Percentiles rank a stretch among this genome's conserved stretches.
Evolutionary conservation across 2,888 invertebrate genomes (phyloP).

Genomic region (Helobdella robusta): DNA sequence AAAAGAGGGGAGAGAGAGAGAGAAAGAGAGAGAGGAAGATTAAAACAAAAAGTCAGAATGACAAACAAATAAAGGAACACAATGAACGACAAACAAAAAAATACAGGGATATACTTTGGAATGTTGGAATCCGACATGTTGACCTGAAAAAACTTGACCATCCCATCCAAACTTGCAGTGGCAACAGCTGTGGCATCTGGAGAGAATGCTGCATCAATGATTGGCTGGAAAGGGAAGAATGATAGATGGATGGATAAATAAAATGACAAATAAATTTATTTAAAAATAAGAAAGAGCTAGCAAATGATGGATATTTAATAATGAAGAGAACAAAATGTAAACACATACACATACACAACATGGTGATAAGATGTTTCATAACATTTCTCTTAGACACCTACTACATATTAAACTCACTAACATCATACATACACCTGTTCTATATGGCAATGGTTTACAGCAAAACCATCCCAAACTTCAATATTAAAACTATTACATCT

Average conservation of each 20-base stretch:
- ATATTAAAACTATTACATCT: too few species aligned
- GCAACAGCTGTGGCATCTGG: conserved; percentile 90
- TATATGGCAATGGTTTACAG: too few species aligned
- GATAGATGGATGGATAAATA: background rate
- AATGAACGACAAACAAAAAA: background rate
- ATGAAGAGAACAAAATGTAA: too few species aligned
- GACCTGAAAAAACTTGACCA: conserved; percentile 80
- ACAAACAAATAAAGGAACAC: background rate
- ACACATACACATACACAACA: background rate
- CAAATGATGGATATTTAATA: too few species aligned
- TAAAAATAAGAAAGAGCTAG: background rate
- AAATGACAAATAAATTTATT: background rate
- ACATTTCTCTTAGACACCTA: background rate
- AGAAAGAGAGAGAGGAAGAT: too few species aligned
- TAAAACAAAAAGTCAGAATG: too few species aligned
- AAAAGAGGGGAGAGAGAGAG: too few species aligned
- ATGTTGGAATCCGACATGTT: conserved; percentile 34
- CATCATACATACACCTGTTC: too few species aligned
- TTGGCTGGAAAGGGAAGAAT: conserved; percentile 51
- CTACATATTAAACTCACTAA: too few species aligned
- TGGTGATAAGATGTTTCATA: background rate
- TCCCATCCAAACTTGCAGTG: conserved; percentile 76
- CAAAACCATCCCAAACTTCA: too few species aligned
- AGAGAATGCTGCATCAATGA: conserved; percentile 78
- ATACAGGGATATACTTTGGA: conserved; percentile 25